Evolutionary conservation across 2,113 vertebrate species (phyloP), one percentile per base, ranked within the genome.

Genomic region (Amia ocellicauda): DNA sequence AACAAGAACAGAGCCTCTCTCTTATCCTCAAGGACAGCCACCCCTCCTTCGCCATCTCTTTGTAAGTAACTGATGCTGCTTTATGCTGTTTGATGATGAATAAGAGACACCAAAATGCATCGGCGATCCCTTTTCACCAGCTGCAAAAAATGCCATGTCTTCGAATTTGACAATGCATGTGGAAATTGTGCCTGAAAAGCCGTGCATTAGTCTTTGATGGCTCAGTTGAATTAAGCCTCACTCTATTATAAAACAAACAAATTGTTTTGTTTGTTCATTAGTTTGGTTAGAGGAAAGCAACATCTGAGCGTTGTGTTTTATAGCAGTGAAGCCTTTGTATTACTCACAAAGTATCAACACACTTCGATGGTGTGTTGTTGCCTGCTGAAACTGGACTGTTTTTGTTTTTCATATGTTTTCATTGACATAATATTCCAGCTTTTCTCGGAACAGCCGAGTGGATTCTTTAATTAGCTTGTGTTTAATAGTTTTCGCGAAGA

Each of bases 111-210:
- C 60, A 36, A 69, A 11, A 13, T 17, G 71, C 74, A 70, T 72
- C 22, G 53, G 78, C 53, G 50, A 58, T 41, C 49, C 67, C 56
- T 40, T 41, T 50, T 59, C 61, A 59, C 54, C 56, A 65, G 62
- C 62, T 67, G 60, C 54, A 16, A 31, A 69, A 75, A 67, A 65
- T 70, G 43, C 20, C 22, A 9, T n/a, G 9, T 43, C 24, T 64
- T 14, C 28, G 68, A 51, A 75, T 69, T 66, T 49, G 69, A 70
- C n/a, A n/a, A n/a, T n/a, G n/a, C n/a, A n/a, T n/a, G n/a, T n/a
- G n/a, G n/a, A n/a, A n/a, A n/a, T n/a, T n/a, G n/a, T n/a, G n/a
- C n/a, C n/a, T n/a, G n/a, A n/a, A n/a, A n/a, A n/a, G n/a, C n/a
- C n/a, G n/a, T n/a, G n/a, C n/a, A n/a, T n/a, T n/a, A n/a, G n/a